Conservation (phyloP, 2,797 vertebrate species). For the Aselliscus stoliczkanus region DNA sequence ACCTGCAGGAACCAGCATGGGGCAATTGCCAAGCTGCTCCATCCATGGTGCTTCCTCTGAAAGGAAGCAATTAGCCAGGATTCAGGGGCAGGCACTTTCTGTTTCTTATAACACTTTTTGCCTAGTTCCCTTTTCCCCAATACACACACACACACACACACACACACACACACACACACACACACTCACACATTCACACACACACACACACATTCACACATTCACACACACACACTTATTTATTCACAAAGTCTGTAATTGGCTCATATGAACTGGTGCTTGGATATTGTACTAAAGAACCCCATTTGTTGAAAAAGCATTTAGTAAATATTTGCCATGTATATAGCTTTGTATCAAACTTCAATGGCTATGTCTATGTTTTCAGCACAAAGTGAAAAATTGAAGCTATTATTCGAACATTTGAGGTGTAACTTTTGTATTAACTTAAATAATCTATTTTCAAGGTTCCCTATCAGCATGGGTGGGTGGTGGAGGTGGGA, state of each 20-base stretch:
- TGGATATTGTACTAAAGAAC: background rate
- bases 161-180: background rate
- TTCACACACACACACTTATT: too few species aligned
- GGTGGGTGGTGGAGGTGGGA: background rate
- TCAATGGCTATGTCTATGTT: background rate
- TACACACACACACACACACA: background rate
- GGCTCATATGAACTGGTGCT: background rate
- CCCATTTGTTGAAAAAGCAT: background rate
- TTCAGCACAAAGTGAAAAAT: background rate
- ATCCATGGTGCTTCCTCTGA: background rate
- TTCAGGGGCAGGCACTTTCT: background rate
- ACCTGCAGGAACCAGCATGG: background rate
- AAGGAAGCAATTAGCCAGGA: conserved; percentile 42
- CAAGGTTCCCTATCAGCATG: background rate
- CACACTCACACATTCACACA: background rate
- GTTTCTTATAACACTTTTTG: background rate
- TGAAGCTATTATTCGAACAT: background rate
- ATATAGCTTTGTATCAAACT: background rate
- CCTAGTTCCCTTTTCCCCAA: background rate
- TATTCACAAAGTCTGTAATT: conserved; percentile 30
- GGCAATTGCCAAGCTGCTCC: conserved; percentile 2
- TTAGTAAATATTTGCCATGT: background rate
- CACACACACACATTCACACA: too few species aligned
- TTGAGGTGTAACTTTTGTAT: background rate
- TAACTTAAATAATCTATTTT: background rate